These are phyloP conservation scores for Oreortyx pictus DNA, from an alignment of 2,797 vertebrate genomes.

Conservation along the genomic window DNA sequence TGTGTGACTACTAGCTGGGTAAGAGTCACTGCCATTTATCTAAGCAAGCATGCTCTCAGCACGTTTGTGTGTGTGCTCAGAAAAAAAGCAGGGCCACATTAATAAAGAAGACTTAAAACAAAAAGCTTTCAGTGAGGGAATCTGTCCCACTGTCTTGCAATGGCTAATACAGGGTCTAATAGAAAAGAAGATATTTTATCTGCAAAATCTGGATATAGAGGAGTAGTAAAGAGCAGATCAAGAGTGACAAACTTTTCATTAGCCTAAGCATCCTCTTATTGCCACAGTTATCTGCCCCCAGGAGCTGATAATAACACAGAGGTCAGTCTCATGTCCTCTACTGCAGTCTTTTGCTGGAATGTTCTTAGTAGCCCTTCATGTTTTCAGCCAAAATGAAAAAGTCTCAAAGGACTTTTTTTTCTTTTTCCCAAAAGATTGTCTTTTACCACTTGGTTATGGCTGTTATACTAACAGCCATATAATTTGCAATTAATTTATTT, in stretches of 20 bases:
- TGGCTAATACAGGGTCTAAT: not conserved
- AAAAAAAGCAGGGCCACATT: not conserved
- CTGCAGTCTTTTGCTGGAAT: not conserved
- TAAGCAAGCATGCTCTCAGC: not conserved
- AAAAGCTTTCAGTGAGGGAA: not conserved
- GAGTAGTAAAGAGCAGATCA: not conserved
- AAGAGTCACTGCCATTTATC: not conserved
- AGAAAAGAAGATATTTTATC: not conserved
- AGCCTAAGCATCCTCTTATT: not conserved
- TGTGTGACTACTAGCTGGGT: not conserved
- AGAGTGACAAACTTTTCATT: not conserved
- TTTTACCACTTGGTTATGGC: slow-evolving; percentile 56
- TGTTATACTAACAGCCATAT: slow-evolving; percentile 56
- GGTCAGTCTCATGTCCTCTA: not conserved
- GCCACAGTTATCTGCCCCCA: not conserved
- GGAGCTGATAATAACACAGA: not conserved
- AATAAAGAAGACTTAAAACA: not conserved
- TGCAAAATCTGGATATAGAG: not conserved
- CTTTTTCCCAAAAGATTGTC: not conserved
- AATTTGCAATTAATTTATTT: slow-evolving; percentile 66
- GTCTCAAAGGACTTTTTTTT: not conserved
- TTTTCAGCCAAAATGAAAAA: not conserved
- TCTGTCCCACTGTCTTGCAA: not conserved
- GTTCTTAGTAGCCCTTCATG: not conserved
- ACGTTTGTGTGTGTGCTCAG: not conserved